Base-by-base conservation (phyloP, 1,140 invertebrate species). In the Drosophila auraria region DNA sequence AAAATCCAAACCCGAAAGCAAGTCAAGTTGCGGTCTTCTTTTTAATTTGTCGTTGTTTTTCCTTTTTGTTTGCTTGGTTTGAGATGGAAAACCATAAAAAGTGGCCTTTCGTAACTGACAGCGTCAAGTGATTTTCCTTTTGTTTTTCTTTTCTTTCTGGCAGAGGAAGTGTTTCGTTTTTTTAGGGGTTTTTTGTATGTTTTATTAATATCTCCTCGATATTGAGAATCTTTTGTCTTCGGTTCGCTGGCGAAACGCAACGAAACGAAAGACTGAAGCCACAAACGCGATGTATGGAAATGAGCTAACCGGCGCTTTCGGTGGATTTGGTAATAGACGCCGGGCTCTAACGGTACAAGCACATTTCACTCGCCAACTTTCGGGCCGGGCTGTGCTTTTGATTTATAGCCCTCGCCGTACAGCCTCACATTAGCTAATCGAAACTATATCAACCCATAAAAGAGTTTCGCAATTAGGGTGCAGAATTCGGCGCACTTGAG, bases 341-440 rank as follows among this genome's bases (percentile, higher is more conserved):
- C 38, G 9, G 14, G 11, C 20, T 51, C 30, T 56, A 87, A 87
- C 83, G 83, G 83, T 62, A 66, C 42, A 36, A 36, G 45, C 63
- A 66, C 65, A 71, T 77, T 78, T 84, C 77, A 78, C 83, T 64
- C 25, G 64, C 27, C 69, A 70, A 30, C 12, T 56, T 23, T 56
- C 38, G 40, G 38, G 66, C 50, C 62, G 30, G 40, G 15, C 40
- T 42, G 44, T 27, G 6, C 14, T 64, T 87, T 83, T 87, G 83
- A 87, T 87, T 87, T 83, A 87, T 89, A 71, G 53, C 33, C 36
- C 42, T 8, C 20, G 5, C 1, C 5, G 20, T 38, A 2, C 50
- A 36, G 63, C 72, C 64, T 60, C 53, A 73, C 77, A 89, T 87
- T 87, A 87, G 83, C 83, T 87, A 87, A 87, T 87, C 83, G 83